Conservation (phyloP, 2,888 invertebrate genomes). For the Tanytarsus gracilentus region DNA sequence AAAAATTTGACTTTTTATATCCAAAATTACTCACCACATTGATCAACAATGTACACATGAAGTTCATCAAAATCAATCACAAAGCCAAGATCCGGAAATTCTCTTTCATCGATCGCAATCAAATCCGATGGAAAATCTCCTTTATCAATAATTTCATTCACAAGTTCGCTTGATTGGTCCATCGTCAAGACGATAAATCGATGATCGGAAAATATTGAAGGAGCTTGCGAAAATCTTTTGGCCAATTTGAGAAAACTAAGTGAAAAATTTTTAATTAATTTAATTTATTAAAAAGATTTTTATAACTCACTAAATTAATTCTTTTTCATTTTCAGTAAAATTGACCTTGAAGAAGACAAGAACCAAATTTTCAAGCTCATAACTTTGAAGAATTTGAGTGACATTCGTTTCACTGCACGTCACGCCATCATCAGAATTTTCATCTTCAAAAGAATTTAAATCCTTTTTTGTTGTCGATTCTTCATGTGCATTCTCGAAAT, state of each 20-base stretch:
- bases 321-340: constrained; percentile 2
- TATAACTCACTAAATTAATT: neutral
- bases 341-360: constrained; percentile 10
- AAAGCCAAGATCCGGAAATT: constrained; percentile 12
- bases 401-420: constrained; percentile 14
- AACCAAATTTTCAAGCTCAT: constrained; percentile 10
- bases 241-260: constrained; percentile 16
- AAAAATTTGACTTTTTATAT: neutral
- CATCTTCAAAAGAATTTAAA: neutral
- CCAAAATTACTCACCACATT: neutral
- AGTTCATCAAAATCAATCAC: constrained; percentile 11
- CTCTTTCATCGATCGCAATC: constrained; percentile 13
- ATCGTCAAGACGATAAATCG: constrained; percentile 1
- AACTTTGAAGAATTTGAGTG: neutral
- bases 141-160: constrained; percentile 4
- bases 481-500: neutral
- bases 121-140: constrained; percentile 1
- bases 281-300: neutral
- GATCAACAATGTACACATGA: constrained; percentile 13
- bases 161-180: neutral
- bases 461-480: neutral
- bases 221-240: neutral
- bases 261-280: neutral
- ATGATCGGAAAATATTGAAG: neutral
- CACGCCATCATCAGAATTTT: constrained; percentile 6